phyloP scores from a whole-genome alignment of 2,797 vertebrate species.

The Pipistrellus kuhlii region DNA sequence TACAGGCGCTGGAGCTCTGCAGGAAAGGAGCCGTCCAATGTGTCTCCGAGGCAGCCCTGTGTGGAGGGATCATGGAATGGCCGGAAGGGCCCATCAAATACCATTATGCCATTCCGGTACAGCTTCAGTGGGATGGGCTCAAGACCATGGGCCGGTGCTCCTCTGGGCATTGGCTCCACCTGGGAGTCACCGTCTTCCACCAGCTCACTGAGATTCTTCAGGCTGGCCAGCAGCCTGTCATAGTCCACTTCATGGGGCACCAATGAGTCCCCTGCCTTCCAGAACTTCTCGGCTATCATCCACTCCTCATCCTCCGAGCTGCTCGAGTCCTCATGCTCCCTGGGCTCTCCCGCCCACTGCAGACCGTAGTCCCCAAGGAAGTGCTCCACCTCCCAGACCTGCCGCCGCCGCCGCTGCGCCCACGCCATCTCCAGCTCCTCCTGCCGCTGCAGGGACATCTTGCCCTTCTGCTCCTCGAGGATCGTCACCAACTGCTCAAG shows the following conservation, averaged over 20 bases:
- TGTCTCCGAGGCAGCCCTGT: slow-evolving; percentile 94
- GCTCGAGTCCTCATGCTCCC: slow-evolving; percentile 40
- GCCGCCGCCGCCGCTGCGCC: slow-evolving; percentile 88
- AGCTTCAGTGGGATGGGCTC: slow-evolving; percentile 90
- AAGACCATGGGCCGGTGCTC: slow-evolving; percentile 87
- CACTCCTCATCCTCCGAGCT: slow-evolving; percentile 55
- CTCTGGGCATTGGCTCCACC: slow-evolving; percentile 83
- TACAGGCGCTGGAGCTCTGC: slow-evolving; percentile 92
- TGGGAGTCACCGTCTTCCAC: slow-evolving; percentile 90
- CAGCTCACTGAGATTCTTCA: slow-evolving; percentile 91
- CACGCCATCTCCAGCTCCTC: slow-evolving; percentile 88
- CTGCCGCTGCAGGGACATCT: slow-evolving; percentile 14
- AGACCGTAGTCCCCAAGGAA: slow-evolving; percentile 93
- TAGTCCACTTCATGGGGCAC: slow-evolving; percentile 89
- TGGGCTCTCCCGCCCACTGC: slow-evolving; percentile 91
- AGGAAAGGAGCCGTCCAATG: slow-evolving; percentile 96
- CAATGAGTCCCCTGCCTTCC: slow-evolving; percentile 84
- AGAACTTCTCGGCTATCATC: slow-evolving; percentile 64
- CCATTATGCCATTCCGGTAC: slow-evolving; percentile 93
- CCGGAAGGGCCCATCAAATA: slow-evolving; percentile 92
- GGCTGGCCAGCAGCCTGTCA: slow-evolving; percentile 91
- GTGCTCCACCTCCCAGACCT: slow-evolving; percentile 94
- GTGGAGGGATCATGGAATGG: slow-evolving; percentile 91
- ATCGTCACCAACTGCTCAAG: slow-evolving; percentile 89
- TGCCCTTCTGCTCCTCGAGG: slow-evolving; percentile 87